Evolutionary conservation across 2,113 vertebrate species (phyloP), one percentile per base, ranked within the genome.

Genomic region (Clarias macrocephalus): DNA sequence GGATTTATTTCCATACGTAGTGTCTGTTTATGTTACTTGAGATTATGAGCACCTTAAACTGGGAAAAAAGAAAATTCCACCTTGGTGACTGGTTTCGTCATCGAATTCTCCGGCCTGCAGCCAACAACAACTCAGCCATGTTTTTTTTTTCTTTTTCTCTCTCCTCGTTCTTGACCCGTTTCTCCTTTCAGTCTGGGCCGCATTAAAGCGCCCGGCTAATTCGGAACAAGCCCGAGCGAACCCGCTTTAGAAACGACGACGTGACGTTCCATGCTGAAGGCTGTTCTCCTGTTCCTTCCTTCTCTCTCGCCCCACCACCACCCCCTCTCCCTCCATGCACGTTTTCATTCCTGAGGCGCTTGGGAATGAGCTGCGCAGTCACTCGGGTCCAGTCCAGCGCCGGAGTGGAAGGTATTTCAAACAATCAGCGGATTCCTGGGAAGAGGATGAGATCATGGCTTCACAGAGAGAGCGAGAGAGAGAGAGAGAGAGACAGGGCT

Each of bases 351-450:
- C 59, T 7, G 56, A 57, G 81, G 70, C 23, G 54, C 91, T 90
- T 82, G 87, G 91, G 88, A 91, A 92, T 85, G 89, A 79, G 73
- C 59, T 80, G 90, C 80, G 79, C 77, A 79, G 86, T 92, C 85
- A 84, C 68, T 91, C 57, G 57, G 86, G 87, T 89, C 86, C 76
- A 73, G 87, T 90, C 86, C 82, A 83, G 33, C 28, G 52, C 82
- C 86, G 85, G 86, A 91, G 89, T 92, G 91, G 91, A 93, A 91
- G 93, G 91, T 92, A 93, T 94, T 92, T 92, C 70, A 92, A 93
- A 93, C 93, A 93, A 93, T 94, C 90, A 91, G 89, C 85, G 87
- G 89, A 93, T 93, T 94, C 93, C 90, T 93, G 89, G 87, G 88
- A 91, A 85, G 42, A 86, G 89, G 85, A 85, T 94, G 92, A 94